phyloP scores from a whole-genome alignment of 1,140 invertebrate genomes.

The Gerris buenoi region DNA sequence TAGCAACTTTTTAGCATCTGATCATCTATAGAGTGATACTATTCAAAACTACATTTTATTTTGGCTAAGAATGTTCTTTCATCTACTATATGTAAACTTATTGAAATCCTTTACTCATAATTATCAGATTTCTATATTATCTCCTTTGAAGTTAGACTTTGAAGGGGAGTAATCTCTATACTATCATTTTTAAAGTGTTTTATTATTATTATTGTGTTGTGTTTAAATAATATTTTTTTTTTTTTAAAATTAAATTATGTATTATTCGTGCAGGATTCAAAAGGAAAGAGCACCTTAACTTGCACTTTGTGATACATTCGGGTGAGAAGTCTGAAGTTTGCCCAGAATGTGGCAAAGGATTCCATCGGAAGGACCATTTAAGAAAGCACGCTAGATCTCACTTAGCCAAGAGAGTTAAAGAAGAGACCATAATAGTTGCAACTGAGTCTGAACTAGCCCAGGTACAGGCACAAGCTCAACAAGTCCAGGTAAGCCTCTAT shows the following conservation, averaged over 20 bases:
- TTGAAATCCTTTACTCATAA: no score
- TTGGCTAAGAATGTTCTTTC: no score
- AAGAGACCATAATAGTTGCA: constrained; percentile 7
- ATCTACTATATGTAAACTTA: no score
- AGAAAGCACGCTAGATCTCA: constrained; percentile 32
- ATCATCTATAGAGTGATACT: no score
- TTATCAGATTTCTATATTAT: no score
- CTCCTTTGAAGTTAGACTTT: no score
- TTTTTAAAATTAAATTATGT: not conserved
- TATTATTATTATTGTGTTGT: not conserved
- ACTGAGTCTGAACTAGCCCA: constrained; percentile 1
- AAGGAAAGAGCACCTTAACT: constrained; percentile 63
- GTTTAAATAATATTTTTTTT: no score
- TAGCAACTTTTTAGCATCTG: no score
- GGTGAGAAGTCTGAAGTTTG: constrained; percentile 73
- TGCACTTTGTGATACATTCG: constrained; percentile 72
- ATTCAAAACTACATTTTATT: no score
- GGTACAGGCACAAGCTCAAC: constrained; percentile 3
- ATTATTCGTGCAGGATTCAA: constrained; percentile 39
- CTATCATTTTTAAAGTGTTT: no score
- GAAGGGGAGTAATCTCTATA: no score
- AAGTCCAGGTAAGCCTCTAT: no score
- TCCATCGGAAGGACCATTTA: constrained; percentile 57
- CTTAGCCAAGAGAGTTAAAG: constrained; percentile 20
- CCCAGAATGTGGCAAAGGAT: constrained; percentile 69